These are phyloP conservation scores for Aurelia aurita DNA, from an alignment of 30 jellyfish, hydroid and myxozoan species.

Conservation along the genomic window DNA sequence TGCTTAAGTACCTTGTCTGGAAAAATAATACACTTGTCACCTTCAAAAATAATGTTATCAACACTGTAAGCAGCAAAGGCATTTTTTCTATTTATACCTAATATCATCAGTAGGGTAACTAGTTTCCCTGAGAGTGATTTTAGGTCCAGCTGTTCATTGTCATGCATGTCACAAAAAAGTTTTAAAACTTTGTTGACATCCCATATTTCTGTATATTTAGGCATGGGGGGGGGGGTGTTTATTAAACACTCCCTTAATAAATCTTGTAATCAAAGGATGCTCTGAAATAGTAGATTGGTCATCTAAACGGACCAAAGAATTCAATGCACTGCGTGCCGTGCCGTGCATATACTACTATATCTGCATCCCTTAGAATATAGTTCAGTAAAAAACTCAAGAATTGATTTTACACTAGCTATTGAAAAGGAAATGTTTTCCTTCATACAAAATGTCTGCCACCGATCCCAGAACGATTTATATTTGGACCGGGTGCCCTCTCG, in stretches of 20 bases:
- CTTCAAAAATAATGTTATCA: background rate
- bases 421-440: background rate
- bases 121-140: constrained; percentile 19
- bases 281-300: constrained; percentile 30
- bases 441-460: too few relatives aligned
- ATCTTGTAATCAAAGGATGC: constrained; percentile 34
- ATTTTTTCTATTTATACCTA: constrained; percentile 28
- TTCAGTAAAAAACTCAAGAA: constrained; percentile 6
- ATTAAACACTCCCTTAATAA: constrained; percentile 46
- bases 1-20: constrained; percentile 5
- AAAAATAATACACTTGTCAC: constrained; percentile 11
- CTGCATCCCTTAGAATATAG: constrained; percentile 11
- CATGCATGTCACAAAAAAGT: constrained; percentile 1
- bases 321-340: constrained; percentile 37
- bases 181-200: constrained; percentile 26
- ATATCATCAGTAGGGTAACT: constrained; percentile 6
- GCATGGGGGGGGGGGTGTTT: constrained; percentile 30
- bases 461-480: too few relatives aligned
- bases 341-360: constrained; percentile 30
- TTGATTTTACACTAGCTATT: background rate
- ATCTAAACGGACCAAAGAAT: constrained; percentile 9
- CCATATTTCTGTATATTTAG: constrained; percentile 42
- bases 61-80: background rate
- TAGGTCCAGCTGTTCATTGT: background rate
- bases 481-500: too few relatives aligned